A percentile compares a stretch with the other conserved stretches of the same genome.
These are phyloP conservation scores for Ophion ellenae DNA, from an alignment of 2,888 invertebrate genomes.

Conservation along the genomic window DNA sequence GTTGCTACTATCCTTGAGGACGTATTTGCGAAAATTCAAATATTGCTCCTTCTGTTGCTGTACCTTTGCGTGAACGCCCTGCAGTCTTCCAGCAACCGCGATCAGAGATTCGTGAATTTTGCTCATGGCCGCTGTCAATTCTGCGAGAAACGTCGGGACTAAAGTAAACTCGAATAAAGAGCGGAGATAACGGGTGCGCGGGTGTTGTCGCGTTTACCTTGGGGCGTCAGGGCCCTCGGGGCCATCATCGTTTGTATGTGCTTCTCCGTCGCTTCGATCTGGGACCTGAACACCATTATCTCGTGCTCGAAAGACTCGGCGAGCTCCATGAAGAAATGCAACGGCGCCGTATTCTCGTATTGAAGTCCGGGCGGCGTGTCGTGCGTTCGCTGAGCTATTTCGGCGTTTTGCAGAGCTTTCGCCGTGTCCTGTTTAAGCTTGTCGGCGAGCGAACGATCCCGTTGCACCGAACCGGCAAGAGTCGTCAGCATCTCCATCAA, in stretches of 20 bases:
- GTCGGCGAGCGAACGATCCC: slow-evolving; percentile 86
- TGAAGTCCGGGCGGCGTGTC: slow-evolving; percentile 91
- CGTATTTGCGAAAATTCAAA: slow-evolving; percentile 91
- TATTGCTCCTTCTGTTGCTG: slow-evolving; percentile 94
- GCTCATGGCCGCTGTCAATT: slow-evolving; percentile 91
- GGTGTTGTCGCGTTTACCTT: slow-evolving; percentile 83
- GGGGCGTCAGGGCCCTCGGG: slow-evolving; percentile 88
- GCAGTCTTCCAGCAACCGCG: slow-evolving; percentile 93
- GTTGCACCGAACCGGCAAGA: slow-evolving; percentile 87
- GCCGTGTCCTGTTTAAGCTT: slow-evolving; percentile 90
- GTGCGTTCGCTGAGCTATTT: slow-evolving; percentile 91
- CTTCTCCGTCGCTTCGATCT: slow-evolving; percentile 90
- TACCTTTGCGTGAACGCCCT: slow-evolving; percentile 91
- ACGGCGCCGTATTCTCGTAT: slow-evolving; percentile 90
- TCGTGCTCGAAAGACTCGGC: slow-evolving; percentile 89
- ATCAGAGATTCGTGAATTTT: slow-evolving; percentile 94
- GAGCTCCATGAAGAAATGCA: slow-evolving; percentile 89
- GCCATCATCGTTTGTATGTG: slow-evolving; percentile 88
- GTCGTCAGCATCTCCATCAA: slow-evolving; percentile 86
- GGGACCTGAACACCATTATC: slow-evolving; percentile 88
- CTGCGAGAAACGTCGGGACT: slow-evolving; percentile 82
- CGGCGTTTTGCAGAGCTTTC: slow-evolving; percentile 89
- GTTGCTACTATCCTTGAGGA: slow-evolving; percentile 90
- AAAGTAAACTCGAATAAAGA: too few relatives aligned
- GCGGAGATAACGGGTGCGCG: too few relatives aligned